Conservation (phyloP, 2,888 invertebrate genomes). For the Ormyrus thymus region DNA sequence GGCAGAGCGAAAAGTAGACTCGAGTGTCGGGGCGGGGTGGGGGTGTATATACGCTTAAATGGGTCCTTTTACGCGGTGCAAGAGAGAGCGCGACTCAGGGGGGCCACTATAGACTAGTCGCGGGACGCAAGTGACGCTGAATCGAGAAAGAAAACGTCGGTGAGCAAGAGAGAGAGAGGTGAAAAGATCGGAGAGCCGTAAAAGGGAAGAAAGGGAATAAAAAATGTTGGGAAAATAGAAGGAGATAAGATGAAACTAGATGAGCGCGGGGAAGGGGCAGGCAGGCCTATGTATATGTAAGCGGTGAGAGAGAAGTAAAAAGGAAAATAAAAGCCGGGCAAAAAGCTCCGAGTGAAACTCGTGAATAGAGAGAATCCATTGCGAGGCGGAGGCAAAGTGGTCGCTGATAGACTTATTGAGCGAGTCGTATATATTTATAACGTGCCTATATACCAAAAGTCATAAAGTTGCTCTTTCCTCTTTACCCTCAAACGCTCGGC, state of each 20-base stretch:
- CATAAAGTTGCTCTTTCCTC: slow-evolving; percentile 23
- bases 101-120: slow-evolving; percentile 5
- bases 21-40: slow-evolving; percentile 9
- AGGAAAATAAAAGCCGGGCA: slow-evolving; percentile 8
- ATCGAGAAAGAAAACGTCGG: slow-evolving; percentile 7
- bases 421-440: slow-evolving; percentile 12
- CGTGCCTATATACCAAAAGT: background rate
- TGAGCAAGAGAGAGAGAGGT: slow-evolving; percentile 14
- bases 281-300: background rate
- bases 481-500: background rate
- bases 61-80: slow-evolving; percentile 46
- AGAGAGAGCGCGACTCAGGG: slow-evolving; percentile 18
- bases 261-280: slow-evolving; percentile 30
- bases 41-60: slow-evolving; percentile 42
- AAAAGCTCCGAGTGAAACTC: slow-evolving; percentile 12
- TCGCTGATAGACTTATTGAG: slow-evolving; percentile 37
- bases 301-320: slow-evolving; percentile 10
- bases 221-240: slow-evolving; percentile 53
- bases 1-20: slow-evolving; percentile 30
- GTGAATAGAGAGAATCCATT: slow-evolving; percentile 12
- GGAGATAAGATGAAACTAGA: slow-evolving; percentile 55
- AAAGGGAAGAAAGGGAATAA: slow-evolving; percentile 47
- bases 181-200: slow-evolving; percentile 48
- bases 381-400: slow-evolving; percentile 3
- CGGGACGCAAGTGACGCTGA: slow-evolving; percentile 24